A percentile compares a stretch with the other conserved stretches of the same genome.
Conservation (phyloP, 2,888 invertebrate species). For the Drosophila prolongata region DNA sequence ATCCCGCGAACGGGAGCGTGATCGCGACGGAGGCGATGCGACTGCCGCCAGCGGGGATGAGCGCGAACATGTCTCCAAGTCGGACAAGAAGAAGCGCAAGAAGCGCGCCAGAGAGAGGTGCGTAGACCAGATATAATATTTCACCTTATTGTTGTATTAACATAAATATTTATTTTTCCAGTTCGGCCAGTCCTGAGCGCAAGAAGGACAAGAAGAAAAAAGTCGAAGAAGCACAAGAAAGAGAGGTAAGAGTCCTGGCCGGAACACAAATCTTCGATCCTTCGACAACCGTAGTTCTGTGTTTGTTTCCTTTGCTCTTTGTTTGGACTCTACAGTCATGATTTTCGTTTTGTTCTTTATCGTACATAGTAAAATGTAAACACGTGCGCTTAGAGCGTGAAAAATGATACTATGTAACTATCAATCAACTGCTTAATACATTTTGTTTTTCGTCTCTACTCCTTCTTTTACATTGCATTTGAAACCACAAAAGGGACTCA, state of each 20-base stretch:
- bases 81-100: constrained; percentile 88
- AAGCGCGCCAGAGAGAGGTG: constrained; percentile 87
- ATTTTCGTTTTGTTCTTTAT: constrained; percentile 32
- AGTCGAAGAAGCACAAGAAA: constrained; percentile 90
- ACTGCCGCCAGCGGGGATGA: constrained; percentile 82
- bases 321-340: constrained; percentile 27
- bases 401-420: constrained; percentile 69
- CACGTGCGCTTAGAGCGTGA: constrained; percentile 33
- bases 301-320: constrained; percentile 44
- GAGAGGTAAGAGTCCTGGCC: constrained; percentile 87
- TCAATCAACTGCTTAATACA: constrained; percentile 81
- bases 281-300: constrained; percentile 48
- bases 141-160: background rate
- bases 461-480: constrained; percentile 82
- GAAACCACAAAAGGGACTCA: constrained; percentile 81
- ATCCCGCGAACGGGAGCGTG: constrained; percentile 86
- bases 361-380: constrained; percentile 36
- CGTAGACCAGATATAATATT: background rate
- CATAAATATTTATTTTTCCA: constrained; percentile 68
- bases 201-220: constrained; percentile 92
- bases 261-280: constrained; percentile 1
- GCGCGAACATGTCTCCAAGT: constrained; percentile 79
- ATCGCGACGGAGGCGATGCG: constrained; percentile 77
- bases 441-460: constrained; percentile 82
- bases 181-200: constrained; percentile 89